These are phyloP conservation scores for Metridium senile DNA, from an alignment of 92 coral and sea anemone species.

Conservation along the genomic window DNA sequence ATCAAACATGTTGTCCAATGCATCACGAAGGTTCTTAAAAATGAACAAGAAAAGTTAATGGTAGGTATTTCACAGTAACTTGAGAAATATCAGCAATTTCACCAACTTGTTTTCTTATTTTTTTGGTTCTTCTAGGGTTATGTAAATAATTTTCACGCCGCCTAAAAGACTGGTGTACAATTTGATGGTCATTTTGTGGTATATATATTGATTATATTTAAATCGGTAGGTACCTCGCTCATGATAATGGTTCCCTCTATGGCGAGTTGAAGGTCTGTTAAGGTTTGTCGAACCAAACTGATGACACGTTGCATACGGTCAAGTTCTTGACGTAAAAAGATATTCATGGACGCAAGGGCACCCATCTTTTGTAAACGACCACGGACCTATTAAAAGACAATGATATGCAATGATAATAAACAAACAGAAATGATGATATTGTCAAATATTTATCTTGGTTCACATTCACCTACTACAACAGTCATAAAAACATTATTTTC, in stretches of 20 bases:
- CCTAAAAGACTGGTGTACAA: too few species aligned
- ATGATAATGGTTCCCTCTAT: conserved; percentile 92
- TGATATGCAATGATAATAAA: not conserved
- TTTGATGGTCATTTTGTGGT: too few species aligned
- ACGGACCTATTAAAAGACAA: conserved; percentile 52
- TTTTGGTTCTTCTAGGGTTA: too few species aligned
- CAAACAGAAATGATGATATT: too few species aligned
- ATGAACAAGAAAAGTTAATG: not conserved
- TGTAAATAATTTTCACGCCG: too few species aligned
- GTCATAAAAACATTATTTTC: too few species aligned
- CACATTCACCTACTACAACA: too few species aligned
- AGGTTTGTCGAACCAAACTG: conserved; percentile 69
- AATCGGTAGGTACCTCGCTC: conserved; percentile 82
- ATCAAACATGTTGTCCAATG: conserved; percentile 84
- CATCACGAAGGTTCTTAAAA: conserved; percentile 81
- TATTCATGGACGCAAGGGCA: conserved; percentile 87
- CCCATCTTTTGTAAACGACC: conserved; percentile 93
- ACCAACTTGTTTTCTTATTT: not conserved
- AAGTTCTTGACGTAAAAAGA: conserved; percentile 85
- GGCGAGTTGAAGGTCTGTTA: conserved; percentile 81
- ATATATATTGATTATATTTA: too few species aligned
- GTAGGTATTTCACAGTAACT: not conserved
- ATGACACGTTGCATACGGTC: conserved; percentile 95
- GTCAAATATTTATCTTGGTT: too few species aligned
- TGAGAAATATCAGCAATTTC: not conserved